Evolutionary conservation across 1,140 invertebrate species (phyloP), one percentile per base, ranked within the genome.

Genomic region (Maniola jurtina): DNA sequence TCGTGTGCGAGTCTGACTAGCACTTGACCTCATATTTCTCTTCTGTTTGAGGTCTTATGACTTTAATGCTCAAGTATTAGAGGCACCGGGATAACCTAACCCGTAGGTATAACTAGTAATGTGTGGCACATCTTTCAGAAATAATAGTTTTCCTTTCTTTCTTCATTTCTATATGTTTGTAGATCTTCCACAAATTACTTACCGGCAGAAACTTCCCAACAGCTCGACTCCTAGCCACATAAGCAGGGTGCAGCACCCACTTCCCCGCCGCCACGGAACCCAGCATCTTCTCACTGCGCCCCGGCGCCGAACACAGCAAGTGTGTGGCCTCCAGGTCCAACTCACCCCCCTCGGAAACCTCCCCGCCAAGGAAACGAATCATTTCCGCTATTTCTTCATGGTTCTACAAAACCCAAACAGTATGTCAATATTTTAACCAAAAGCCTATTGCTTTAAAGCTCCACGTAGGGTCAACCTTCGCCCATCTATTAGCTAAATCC

Each of bases 271-370:
- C 97, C 42, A 98, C 93, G 71, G 94, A 95, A 3, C 94, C 94
- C 2, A 98, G 90, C 86, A 96, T 93, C 89, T 98, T 98, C 91
- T 98, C 97, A 81, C 96, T 97, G 70, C 96, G 93, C 13, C 93
- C 92, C 0, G 95, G 94, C 66, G 93, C 93, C 16, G 93, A 86
- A 66, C 95, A 95, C 33, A 98, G 85, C 8, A 98, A 84, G 88
- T 98, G 97, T 0, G 96, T 97, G 52, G 94, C 94, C 0, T 82
- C 82, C 0, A 87, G 77, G 81, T 97, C 96, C 75, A 94, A 95
- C 72, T 92, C 92, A 0, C 89, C 77, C 6, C 91, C 88, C 34
- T 93, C 92, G 3, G 93, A 92, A 14, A 96, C 91, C 13, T 89
- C 90, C 0, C 95, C 96, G 47, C 96, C 96, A 4, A 98, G 84